Evolutionary conservation across 2,797 vertebrate species (phyloP).

Genomic region (Coluber constrictor): DNA sequence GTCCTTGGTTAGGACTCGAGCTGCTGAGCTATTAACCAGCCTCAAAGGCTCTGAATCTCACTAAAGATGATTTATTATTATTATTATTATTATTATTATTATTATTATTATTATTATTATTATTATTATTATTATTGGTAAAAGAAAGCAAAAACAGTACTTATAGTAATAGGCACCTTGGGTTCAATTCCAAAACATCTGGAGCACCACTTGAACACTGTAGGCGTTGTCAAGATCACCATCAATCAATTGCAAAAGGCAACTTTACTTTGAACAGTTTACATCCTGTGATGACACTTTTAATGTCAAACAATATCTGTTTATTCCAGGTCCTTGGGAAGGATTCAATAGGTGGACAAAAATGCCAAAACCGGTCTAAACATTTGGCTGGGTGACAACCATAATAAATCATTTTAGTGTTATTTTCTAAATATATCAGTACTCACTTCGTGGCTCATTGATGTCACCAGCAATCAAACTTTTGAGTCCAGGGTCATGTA

Average conservation of each 20-base stretch:
- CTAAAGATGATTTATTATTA: no score
- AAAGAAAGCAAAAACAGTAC: neutral
- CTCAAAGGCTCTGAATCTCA: no score
- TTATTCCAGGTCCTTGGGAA: neutral
- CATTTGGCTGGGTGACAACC: neutral
- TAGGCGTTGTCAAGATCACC: no score
- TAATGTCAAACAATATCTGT: neutral
- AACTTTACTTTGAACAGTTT: neutral
- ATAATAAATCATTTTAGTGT: neutral
- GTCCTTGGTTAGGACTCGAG: no score
- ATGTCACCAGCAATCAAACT: neutral
- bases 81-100: no score
- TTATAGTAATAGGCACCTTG: neutral
- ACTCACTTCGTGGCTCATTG: neutral
- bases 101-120: no score
- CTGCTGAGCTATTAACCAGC: no score
- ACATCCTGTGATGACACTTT: neutral
- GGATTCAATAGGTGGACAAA: neutral
- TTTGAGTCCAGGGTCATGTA: neutral
- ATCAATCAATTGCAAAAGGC: no score
- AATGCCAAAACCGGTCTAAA: neutral
- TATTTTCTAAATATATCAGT: neutral
- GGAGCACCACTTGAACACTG: neutral
- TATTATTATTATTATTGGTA: neutral
- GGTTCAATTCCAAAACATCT: neutral